phyloP scores from a whole-genome alignment of 2,797 vertebrate genomes.

The Amazonetta brasiliensis region DNA sequence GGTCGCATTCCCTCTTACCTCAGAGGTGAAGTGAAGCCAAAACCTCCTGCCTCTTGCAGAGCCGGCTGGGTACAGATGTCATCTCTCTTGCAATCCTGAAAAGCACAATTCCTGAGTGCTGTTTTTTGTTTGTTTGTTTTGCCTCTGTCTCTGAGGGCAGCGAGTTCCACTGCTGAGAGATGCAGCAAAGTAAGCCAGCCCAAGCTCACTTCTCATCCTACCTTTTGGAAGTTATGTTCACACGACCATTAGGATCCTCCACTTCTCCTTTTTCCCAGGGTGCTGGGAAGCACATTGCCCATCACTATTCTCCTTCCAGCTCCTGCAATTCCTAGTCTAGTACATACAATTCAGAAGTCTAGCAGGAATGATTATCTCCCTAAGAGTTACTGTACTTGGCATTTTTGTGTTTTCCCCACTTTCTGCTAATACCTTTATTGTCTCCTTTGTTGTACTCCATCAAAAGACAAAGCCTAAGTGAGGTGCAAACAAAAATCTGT shows the following conservation, averaged over 20 bases:
- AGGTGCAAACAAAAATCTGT: neutral
- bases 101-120: neutral
- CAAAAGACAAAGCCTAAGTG: neutral
- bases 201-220: neutral
- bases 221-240: neutral
- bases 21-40: neutral
- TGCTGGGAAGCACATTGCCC: neutral
- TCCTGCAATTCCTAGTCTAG: neutral
- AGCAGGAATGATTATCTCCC: neutral
- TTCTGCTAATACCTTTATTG: neutral
- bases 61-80: neutral
- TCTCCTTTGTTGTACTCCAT: neutral
- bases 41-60: neutral
- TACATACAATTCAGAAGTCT: neutral
- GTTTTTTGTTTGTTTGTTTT: neutral
- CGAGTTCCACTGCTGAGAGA: neutral
- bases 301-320: neutral
- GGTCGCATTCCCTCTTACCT: neutral
- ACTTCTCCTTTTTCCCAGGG: neutral
- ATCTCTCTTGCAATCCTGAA: neutral
- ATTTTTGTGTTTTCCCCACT: accelerated
- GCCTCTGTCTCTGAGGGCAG: neutral
- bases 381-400: neutral
- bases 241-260: neutral
- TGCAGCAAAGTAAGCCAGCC: neutral